A percentile compares a stretch with the other conserved stretches of the same genome.
Evolutionary conservation across 2,113 vertebrate genomes (phyloP).

Genomic region (Pristiophorus japonicus): DNA sequence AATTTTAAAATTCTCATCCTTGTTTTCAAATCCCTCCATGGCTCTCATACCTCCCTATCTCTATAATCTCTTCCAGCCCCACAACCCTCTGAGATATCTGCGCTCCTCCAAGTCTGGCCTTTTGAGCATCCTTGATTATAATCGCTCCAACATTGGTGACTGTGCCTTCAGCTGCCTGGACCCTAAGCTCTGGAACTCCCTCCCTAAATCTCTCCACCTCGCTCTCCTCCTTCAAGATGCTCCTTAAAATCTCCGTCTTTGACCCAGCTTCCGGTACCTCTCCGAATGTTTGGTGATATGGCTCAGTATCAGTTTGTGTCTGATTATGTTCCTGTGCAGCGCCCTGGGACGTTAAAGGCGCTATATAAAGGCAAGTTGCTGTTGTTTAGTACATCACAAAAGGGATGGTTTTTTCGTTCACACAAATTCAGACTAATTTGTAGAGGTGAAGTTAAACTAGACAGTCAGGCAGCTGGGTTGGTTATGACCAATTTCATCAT

Average conservation of each 20-base stretch:
- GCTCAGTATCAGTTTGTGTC: neutral
- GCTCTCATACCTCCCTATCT: neutral
- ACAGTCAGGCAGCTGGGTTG: neutral
- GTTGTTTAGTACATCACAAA: neutral
- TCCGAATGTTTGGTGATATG: neutral
- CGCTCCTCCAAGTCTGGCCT: neutral
- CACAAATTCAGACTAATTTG: neutral
- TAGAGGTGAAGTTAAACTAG: neutral
- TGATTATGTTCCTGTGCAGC: neutral
- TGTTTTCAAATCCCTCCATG: neutral
- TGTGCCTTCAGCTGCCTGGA: neutral
- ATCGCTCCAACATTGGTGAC: no score
- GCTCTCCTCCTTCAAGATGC: neutral
- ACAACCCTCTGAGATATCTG: neutral
- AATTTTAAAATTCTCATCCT: neutral
- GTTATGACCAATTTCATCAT: neutral
- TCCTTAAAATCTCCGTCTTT: neutral
- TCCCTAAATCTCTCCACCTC: neutral
- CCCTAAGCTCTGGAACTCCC: neutral
- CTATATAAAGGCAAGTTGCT: neutral
- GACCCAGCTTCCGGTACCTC: neutral
- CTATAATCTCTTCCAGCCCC: neutral
- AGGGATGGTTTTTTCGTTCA: neutral
- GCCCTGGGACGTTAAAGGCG: neutral
- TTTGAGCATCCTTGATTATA: neutral